These are phyloP conservation scores for Peromyscus maniculatus DNA, from an alignment of 2,113 vertebrate genomes.

Conservation along the genomic window DNA sequence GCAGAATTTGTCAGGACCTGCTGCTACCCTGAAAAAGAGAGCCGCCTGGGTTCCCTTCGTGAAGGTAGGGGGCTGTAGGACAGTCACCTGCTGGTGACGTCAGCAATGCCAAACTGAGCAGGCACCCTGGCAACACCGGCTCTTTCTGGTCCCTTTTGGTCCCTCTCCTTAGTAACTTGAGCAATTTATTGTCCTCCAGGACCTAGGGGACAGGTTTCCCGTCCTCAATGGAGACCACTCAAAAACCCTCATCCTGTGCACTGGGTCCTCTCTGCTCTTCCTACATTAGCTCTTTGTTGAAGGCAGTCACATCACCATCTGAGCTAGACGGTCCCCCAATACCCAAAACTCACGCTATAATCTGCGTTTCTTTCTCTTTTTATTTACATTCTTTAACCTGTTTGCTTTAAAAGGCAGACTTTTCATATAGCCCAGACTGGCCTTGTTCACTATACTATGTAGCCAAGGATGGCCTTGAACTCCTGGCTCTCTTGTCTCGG, in stretches of 20 bases:
- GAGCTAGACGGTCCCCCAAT: background rate
- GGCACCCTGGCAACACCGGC: background rate
- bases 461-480: background rate
- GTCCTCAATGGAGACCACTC: background rate
- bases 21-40: constrained; percentile 86
- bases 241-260: background rate
- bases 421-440: background rate
- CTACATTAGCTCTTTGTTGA: background rate
- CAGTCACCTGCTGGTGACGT: background rate
- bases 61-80: constrained; percentile 80
- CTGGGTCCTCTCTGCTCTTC: background rate
- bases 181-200: background rate
- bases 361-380: background rate
- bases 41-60: constrained; percentile 88
- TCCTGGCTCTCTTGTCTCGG: background rate
- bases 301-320: background rate
- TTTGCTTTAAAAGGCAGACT: background rate
- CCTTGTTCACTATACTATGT: background rate
- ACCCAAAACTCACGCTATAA: background rate
- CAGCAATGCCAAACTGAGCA: background rate
- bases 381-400: background rate
- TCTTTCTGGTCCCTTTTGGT: background rate
- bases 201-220: background rate
- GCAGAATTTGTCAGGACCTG: constrained; percentile 76
- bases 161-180: background rate